These are phyloP conservation scores for Anoura caudifer DNA, from an alignment of 2,113 vertebrate species.

Conservation along the genomic window DNA sequence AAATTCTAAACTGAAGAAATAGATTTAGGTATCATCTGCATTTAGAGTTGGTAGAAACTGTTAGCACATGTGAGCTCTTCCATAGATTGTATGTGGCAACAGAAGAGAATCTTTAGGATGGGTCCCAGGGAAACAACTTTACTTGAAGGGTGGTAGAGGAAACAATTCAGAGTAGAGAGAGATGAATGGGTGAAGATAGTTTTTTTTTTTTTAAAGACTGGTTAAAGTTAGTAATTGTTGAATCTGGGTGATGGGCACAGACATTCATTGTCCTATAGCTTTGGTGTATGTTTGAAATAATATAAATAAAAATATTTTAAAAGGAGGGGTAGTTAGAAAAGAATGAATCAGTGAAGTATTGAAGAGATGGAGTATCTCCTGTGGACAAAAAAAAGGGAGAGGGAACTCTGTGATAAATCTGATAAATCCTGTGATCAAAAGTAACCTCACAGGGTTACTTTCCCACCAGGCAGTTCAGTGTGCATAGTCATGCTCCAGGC, in stretches of 20 bases:
- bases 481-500: neutral
- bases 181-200: neutral
- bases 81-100: neutral
- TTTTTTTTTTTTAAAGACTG: neutral
- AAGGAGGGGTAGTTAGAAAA: neutral
- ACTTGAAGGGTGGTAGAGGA: neutral
- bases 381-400: neutral
- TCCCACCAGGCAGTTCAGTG: neutral
- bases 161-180: neutral
- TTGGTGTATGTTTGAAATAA: conserved; percentile 2
- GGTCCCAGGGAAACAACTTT: neutral
- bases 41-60: neutral
- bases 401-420: neutral
- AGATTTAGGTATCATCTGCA: neutral
- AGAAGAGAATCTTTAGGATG: neutral
- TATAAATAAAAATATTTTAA: neutral
- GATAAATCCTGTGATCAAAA: neutral
- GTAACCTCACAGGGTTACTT: neutral
- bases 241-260: neutral
- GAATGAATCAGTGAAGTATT: neutral
- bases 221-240: neutral
- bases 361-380: neutral
- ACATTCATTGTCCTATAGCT: neutral
- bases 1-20: neutral
- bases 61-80: neutral